Conservation (phyloP, 1,140 invertebrate species). For the Macrobrachium nipponense region DNA sequence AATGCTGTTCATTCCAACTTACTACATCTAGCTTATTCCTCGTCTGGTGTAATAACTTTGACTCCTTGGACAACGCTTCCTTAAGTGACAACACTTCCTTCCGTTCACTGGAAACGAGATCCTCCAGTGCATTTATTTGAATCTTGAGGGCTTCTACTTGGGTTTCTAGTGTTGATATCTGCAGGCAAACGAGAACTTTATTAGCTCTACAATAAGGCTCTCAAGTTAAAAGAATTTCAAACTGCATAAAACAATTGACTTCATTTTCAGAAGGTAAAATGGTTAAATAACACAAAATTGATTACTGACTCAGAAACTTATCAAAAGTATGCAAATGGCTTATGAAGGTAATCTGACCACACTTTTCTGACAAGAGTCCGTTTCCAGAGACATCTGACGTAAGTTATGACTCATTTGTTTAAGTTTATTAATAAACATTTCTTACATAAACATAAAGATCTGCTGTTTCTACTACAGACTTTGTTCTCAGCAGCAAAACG, state of each 20-base stretch:
- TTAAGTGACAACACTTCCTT: background rate
- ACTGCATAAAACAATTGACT: too few relatives aligned
- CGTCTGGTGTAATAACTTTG: constrained; percentile 17
- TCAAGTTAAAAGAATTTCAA: too few relatives aligned
- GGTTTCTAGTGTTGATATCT: background rate
- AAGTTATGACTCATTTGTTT: too few relatives aligned
- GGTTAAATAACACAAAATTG: too few relatives aligned
- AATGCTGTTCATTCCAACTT: background rate
- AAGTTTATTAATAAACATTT: too few relatives aligned
- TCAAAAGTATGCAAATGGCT: background rate
- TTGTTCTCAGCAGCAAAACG: background rate
- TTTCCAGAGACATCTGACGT: too few relatives aligned
- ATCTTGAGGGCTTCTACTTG: constrained; percentile 14
- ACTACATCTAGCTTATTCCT: constrained; percentile 21
- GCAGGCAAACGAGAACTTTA: background rate
- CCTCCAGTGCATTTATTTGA: constrained; percentile 27
- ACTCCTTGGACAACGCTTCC: background rate
- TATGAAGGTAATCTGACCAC: too few relatives aligned
- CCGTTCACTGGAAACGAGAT: constrained; percentile 2
- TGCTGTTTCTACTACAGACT: too few relatives aligned
- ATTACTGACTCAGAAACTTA: background rate
- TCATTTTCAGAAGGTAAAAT: too few relatives aligned
- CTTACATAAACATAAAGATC: too few relatives aligned
- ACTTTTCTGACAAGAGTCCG: too few relatives aligned
- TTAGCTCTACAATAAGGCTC: too few relatives aligned